Percentiles rank a stretch among this genome's conserved stretches.
Evolutionary conservation across 1,140 invertebrate genomes (phyloP).

Genomic region (Rhyacophila brunnea): DNA sequence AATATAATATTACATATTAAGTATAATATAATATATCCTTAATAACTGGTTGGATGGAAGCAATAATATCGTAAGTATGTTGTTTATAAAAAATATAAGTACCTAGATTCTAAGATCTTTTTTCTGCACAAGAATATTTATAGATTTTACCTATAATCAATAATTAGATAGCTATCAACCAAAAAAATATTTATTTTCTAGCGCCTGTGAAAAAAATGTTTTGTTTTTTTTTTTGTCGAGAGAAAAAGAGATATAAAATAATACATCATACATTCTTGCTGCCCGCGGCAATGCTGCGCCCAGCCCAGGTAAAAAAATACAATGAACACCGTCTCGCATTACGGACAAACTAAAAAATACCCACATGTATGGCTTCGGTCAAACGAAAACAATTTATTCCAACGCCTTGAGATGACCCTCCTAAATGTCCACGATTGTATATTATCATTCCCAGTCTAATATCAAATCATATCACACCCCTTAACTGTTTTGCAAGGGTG

Average conservation of each 20-base stretch:
- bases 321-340: slow-evolving; percentile 5
- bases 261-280: not conserved
- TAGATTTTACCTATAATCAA: too few species aligned
- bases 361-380: slow-evolving; percentile 13
- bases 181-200: not conserved
- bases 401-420: too few species aligned
- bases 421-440: too few species aligned
- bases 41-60: too few species aligned
- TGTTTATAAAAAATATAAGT: too few species aligned
- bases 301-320: slow-evolving; percentile 16
- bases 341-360: not conserved
- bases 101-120: too few species aligned
- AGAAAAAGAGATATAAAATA: not conserved
- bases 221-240: not conserved
- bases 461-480: not conserved
- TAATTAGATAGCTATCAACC: not conserved
- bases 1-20: too few species aligned
- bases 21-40: too few species aligned
- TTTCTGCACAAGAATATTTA: too few species aligned
- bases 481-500: too few species aligned
- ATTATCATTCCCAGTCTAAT: too few species aligned
- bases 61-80: too few species aligned
- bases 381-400: not conserved
- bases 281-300: slow-evolving; percentile 9
- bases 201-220: not conserved